Base-by-base conservation (phyloP, 2,113 vertebrate genomes). In the Melanostigma gelatinosum region DNA sequence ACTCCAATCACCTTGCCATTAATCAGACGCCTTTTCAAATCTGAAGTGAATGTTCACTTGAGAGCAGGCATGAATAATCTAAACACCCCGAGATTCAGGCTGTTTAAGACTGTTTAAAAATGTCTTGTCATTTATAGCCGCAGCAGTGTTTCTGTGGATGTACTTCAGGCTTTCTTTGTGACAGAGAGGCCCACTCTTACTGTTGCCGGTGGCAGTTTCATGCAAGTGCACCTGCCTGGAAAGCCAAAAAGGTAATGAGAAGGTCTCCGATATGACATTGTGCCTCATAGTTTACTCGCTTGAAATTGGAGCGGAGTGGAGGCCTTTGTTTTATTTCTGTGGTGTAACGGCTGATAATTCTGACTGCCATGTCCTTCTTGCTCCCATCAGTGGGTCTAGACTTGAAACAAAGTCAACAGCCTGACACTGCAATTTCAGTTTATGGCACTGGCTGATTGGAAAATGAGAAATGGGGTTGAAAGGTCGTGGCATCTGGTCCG, bases 391-490 rank as follows among this genome's bases (percentile, higher is more conserved):
- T 57, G 60, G 24, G 34, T 69, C 74, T 74, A 24, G 40, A 77
- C 77, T 69, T 72, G 63, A 86, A 87, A 84, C 58, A 70, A 85
- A 87, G 85, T 89, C 74, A 72, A 60, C 87, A 80, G 80, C 36
- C 58, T 87, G 86, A 87, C 90, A 76, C 65, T 66, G 72, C 89
- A 92, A 92, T 93, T 92, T 91, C 71, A 69, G 61, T 82, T 89
- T 80, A 85, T 91, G 88, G 77, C 82, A 65, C 5, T 29, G 83
- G 84, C 83, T 91, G 87, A 93, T 90, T 88, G 80, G 89, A 86
- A 88, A 90, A 83, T 83, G 75, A 86, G 82, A 72, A 89, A 90
- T 66, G 72, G 67, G 86, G 87, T 88, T 86, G 81, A 86, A 83
- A 85, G 89, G 82, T 88, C n/a, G 61, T 38, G 24, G 46, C 42